phyloP scores from a whole-genome alignment of 2,797 vertebrate species.

The Hemitrygon akajei region DNA sequence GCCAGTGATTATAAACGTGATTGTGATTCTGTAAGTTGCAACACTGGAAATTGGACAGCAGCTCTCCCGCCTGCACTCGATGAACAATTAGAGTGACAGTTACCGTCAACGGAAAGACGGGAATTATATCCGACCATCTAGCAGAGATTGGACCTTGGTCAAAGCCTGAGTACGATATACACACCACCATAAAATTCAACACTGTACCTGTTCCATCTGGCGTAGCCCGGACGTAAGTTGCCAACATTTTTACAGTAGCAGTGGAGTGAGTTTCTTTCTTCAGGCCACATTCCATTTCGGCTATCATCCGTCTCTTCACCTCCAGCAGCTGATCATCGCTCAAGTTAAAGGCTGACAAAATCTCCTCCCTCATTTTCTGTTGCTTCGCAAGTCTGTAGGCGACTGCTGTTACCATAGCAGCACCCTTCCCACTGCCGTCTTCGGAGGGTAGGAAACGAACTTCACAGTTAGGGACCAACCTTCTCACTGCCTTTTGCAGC shows the following conservation, averaged over 20 bases:
- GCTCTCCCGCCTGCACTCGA: no score
- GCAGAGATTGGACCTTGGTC: background rate
- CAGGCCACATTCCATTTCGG: slow-evolving; percentile 72
- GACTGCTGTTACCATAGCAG: slow-evolving; percentile 94
- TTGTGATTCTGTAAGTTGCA: no score
- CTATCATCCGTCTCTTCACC: slow-evolving; percentile 74
- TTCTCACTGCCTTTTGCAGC: slow-evolving; percentile 80
- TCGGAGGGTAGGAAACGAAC: slow-evolving; percentile 83
- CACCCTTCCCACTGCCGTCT: slow-evolving; percentile 87
- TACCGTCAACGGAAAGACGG: background rate
- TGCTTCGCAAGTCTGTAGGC: slow-evolving; percentile 79
- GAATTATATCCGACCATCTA: background rate
- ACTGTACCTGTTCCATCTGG: slow-evolving; percentile 82
- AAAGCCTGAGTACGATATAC: background rate
- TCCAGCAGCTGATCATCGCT: slow-evolving; percentile 74
- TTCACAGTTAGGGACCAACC: slow-evolving; percentile 82
- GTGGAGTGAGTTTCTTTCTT: slow-evolving; percentile 59
- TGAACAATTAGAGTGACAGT: background rate
- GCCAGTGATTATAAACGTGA: no score
- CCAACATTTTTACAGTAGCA: slow-evolving; percentile 84
- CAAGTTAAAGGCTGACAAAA: slow-evolving; percentile 70
- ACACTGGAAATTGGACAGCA: no score
- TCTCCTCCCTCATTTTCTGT: slow-evolving; percentile 68
- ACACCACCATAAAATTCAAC: background rate
- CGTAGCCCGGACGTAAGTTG: slow-evolving; percentile 80